Base-by-base conservation (phyloP, 92 coral and sea anemone species). In the Zoanthus solanderi region DNA sequence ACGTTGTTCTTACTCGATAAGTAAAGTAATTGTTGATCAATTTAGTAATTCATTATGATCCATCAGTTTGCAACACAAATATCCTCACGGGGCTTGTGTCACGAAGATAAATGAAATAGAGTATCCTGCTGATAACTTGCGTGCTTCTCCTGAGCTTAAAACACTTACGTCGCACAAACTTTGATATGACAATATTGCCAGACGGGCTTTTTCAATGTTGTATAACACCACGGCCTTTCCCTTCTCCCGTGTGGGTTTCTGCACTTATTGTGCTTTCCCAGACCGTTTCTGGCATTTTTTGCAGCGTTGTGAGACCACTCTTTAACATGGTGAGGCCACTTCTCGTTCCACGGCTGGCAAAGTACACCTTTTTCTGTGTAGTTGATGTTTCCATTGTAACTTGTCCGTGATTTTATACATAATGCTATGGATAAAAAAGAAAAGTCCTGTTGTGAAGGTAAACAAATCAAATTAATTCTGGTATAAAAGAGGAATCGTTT, bases 161-260 rank as follows among this genome's bases (percentile, higher is more conserved):
- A 30, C 46, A 10, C 18, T 44, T 15, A 67, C 44, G 85, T 65
- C 14, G 74, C 18, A 48, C 99, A 96, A 31, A 95, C 77, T 80
- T 88, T 91, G 52, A 96, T 89, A 89, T 96, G 97, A 83, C 99
- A 96, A 65, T 96, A 96, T 68, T 96, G 99, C 99, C 99, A 96
- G 29, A 32, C 83, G 1, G 95, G 96, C 53, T 83, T 91, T 37
- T 89, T 93, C 1, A 95, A 84, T 9, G 99, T 96, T 9, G 99
- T 96, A 75, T 93, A 96, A 63, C 99, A 96, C 99, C 99, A 96
- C 0, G 99, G 99, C 6, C 99, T 92, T 1, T 88, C 83, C 60
- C 93, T 92, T 72, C 89, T 89, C 14, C 99, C 99, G 31, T 88
- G 60, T 15, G 99, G 99, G 83, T 96, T 96, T 17, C 99, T 92